A percentile compares a stretch with the other conserved stretches of the same genome.
Evolutionary conservation across 2,888 invertebrate species (phyloP).

Genomic region (Romanomermis culicivorax): DNA sequence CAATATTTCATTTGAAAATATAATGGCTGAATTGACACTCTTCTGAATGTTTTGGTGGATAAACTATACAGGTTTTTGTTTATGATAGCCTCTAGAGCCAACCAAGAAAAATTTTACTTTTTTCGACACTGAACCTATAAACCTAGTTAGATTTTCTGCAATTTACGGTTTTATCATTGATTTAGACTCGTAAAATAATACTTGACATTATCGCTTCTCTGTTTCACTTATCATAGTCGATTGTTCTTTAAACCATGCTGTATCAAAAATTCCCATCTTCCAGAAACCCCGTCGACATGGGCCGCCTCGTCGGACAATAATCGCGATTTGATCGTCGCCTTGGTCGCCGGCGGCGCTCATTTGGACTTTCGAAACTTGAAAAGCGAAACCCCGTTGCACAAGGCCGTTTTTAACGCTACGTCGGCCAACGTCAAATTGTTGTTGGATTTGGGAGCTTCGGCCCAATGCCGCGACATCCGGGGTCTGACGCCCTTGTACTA

Average conservation of each 20-base stretch:
- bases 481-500: conserved; percentile 46
- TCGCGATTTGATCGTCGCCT: conserved; percentile 57
- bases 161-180: no score
- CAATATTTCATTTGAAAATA: no score
- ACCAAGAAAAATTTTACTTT: no score
- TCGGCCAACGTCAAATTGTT: conserved; percentile 42
- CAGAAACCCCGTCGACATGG: conserved; percentile 85
- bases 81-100: no score
- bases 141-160: no score
- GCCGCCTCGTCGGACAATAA: conserved; percentile 69
- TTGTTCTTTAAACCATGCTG: no score
- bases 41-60: no score
- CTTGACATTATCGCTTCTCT: no score
- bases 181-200: no score
- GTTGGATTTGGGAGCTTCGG: conserved; percentile 77
- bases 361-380: conserved; percentile 62
- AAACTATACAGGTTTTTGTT: no score
- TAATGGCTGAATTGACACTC: no score
- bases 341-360: conserved; percentile 96
- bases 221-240: background rate
- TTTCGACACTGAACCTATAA: no score
- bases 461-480: conserved; percentile 74
- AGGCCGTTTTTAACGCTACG: conserved; percentile 44
- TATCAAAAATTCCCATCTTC: background rate
- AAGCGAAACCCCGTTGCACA: conserved; percentile 67